phyloP scores from a whole-genome alignment of 2,113 vertebrate genomes.

The Clupea harengus region DNA sequence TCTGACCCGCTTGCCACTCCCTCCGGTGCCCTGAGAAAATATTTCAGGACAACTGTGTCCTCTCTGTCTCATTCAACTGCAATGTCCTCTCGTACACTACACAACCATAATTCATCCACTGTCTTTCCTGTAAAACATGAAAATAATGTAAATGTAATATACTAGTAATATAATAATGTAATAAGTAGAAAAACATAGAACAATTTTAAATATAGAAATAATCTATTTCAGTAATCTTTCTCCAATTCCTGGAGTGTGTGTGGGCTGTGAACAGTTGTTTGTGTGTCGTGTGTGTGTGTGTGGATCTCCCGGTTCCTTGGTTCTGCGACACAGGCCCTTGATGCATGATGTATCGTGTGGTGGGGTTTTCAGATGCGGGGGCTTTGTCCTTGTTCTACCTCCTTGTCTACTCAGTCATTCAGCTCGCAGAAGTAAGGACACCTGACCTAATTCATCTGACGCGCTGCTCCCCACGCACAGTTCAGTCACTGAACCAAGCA shows the following conservation, averaged over 20 bases:
- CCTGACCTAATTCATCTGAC: neutral
- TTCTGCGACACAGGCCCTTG: neutral
- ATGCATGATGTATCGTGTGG: neutral
- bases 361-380: no score
- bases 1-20: slow-evolving; percentile 32
- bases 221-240: neutral
- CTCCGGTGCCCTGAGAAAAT: slow-evolving; percentile 10
- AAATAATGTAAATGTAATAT: no score
- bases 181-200: no score
- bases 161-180: no score
- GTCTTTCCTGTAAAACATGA: neutral
- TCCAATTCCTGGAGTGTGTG: neutral
- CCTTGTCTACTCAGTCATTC: neutral
- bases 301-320: neutral
- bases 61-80: neutral
- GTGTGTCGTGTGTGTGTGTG: neutral
- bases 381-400: neutral
- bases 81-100: neutral
- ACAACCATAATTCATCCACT: neutral
- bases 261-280: neutral
- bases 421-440: neutral
- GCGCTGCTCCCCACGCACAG: neutral
- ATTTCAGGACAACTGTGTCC: slow-evolving; percentile 29
- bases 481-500: neutral
- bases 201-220: neutral